phyloP scores from a whole-genome alignment of 2,888 invertebrate species.

The Malthinus seriepunctatus region DNA sequence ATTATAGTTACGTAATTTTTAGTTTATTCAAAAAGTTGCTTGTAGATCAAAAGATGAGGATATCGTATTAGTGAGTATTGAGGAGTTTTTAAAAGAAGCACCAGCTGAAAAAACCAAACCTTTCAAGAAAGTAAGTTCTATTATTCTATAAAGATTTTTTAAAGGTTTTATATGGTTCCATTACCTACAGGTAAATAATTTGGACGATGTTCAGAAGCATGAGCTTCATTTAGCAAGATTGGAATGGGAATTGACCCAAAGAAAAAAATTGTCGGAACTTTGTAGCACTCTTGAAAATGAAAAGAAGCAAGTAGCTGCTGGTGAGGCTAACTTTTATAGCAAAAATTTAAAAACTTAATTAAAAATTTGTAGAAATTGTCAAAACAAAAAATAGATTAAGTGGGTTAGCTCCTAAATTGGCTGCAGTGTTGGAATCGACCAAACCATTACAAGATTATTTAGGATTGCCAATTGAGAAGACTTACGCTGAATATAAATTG shows the following conservation, averaged over 20 bases:
- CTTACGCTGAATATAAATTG: slow-evolving; percentile 74
- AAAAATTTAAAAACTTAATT: not conserved
- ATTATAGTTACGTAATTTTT: slow-evolving; percentile 5
- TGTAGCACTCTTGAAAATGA: slow-evolving; percentile 75
- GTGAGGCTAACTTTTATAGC: slow-evolving; percentile 52
- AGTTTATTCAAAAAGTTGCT: slow-evolving; percentile 9
- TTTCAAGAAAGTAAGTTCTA: slow-evolving; percentile 42
- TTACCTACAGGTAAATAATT: slow-evolving; percentile 39
- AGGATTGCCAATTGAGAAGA: slow-evolving; percentile 77
- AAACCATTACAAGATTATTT: slow-evolving; percentile 89
- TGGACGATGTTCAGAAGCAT: slow-evolving; percentile 65
- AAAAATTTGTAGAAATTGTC: slow-evolving; percentile 41
- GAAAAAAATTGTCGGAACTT: slow-evolving; percentile 78
- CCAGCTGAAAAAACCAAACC: slow-evolving; percentile 59
- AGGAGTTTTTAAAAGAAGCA: slow-evolving; percentile 82
- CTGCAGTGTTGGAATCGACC: slow-evolving; percentile 73
- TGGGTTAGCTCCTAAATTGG: slow-evolving; percentile 79
- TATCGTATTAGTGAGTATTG: slow-evolving; percentile 82
- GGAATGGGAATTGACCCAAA: slow-evolving; percentile 89
- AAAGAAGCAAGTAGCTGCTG: slow-evolving; percentile 76
- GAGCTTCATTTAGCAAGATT: slow-evolving; percentile 81
- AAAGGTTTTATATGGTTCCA: too few relatives aligned
- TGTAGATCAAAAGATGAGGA: slow-evolving; percentile 88
- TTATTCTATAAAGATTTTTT: not conserved
- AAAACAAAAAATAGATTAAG: slow-evolving; percentile 64